Evolutionary conservation across 53 echinoderm and acorn worm genomes (phyloP).

Genomic region (Stichopus horrens): DNA sequence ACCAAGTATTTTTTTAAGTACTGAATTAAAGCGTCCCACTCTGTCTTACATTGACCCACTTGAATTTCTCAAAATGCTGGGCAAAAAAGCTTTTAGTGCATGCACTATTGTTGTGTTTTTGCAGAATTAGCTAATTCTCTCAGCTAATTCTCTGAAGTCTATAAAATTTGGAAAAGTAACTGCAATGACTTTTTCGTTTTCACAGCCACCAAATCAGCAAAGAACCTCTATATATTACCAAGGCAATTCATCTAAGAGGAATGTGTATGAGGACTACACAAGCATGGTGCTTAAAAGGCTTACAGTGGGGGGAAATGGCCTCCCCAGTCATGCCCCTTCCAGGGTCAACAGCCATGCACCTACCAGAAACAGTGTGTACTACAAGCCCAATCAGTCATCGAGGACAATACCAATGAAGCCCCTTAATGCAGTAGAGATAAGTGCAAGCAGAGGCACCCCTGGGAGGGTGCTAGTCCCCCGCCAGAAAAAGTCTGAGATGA

Average conservation of each 20-base stretch:
- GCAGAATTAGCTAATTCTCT: no score
- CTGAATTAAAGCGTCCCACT: no score
- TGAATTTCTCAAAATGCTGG: no score
- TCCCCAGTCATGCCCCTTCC: neutral
- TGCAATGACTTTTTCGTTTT: neutral
- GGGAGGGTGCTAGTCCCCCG: constrained; percentile 1
- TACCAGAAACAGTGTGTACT: neutral
- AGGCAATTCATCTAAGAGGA: constrained; percentile 20
- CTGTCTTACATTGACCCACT: no score
- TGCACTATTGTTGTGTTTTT: no score
- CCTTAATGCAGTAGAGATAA: neutral
- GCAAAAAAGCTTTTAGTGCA: no score
- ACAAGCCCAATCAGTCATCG: neutral
- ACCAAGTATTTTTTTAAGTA: no score
- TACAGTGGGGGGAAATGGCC: constrained; percentile 23
- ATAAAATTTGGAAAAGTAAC: no score
- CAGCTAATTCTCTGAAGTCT: no score
- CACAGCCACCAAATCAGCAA: constrained; percentile 35
- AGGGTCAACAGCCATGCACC: neutral
- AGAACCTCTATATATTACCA: constrained; percentile 83
- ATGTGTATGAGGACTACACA: constrained; percentile 50
- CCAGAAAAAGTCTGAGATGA: neutral
- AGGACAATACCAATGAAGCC: neutral
- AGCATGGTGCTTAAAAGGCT: constrained; percentile 51
- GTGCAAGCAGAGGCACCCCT: constrained; percentile 6